A percentile compares a stretch with the other conserved stretches of the same genome.
Conservation (phyloP, 2,113 vertebrate genomes). For the Ageneiosus marmoratus region DNA sequence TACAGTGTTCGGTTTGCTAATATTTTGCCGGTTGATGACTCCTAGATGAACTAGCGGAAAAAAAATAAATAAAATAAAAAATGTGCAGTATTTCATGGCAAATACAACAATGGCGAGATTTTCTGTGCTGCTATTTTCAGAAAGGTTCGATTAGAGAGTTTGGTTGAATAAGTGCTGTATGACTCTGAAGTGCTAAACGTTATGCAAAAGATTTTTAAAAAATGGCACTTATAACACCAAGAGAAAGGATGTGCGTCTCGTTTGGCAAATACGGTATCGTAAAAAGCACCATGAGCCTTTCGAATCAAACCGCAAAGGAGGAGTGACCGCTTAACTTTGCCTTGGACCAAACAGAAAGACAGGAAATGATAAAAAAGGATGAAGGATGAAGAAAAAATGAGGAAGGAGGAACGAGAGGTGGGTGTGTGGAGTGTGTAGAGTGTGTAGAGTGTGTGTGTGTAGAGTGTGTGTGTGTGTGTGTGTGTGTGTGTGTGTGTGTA, state of each 20-base stretch:
- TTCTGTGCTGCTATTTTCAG: too few relatives aligned
- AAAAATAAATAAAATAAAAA: too few relatives aligned
- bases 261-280: neutral
- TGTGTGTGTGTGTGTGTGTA: slow-evolving; percentile 31
- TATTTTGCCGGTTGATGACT: too few relatives aligned
- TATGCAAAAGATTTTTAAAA: neutral
- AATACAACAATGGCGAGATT: too few relatives aligned
- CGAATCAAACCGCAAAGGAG: neutral
- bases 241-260: neutral
- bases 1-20: too few relatives aligned
- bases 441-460: slow-evolving; percentile 30
- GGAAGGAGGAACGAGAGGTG: slow-evolving; percentile 5
- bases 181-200: neutral
- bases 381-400: neutral
- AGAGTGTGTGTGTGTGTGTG: slow-evolving; percentile 44
- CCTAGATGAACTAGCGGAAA: too few relatives aligned
- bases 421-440: slow-evolving; percentile 23
- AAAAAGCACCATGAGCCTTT: neutral
- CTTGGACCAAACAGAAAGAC: neutral
- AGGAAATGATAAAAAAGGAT: neutral
- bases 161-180: neutral
- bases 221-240: neutral
- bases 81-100: too few relatives aligned
- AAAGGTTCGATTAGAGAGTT: too few relatives aligned
- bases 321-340: neutral